phyloP scores from a whole-genome alignment of 2,888 invertebrate species.

The Aphidoletes aphidimyza region DNA sequence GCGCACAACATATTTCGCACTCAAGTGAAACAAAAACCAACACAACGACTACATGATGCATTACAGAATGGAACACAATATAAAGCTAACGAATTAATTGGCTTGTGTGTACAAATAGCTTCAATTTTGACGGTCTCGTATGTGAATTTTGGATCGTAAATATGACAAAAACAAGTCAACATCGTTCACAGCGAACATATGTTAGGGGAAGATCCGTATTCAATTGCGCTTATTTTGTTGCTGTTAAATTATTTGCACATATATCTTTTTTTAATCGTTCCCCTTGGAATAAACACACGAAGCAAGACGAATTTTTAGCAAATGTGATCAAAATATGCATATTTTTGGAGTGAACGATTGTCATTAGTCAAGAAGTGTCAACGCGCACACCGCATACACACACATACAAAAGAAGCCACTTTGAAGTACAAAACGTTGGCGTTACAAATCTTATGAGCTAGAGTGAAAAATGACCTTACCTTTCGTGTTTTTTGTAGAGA shows the following conservation, averaged over 20 bases:
- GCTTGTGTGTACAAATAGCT: neutral
- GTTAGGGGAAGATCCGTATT: too few relatives aligned
- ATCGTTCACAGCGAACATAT: neutral
- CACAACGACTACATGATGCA: slow-evolving; percentile 32
- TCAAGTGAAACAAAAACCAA: neutral
- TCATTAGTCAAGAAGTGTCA: neutral
- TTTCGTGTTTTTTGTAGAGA: slow-evolving; percentile 1
- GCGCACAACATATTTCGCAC: neutral
- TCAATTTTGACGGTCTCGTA: neutral
- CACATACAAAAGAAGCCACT: neutral
- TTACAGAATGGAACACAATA: neutral
- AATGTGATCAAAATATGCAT: neutral
- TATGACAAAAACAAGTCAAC: neutral
- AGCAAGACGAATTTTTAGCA: neutral
- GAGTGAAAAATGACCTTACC: neutral
- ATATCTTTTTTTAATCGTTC: too few relatives aligned
- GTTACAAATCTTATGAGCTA: neutral
- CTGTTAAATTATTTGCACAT: too few relatives aligned
- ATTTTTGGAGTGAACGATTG: neutral
- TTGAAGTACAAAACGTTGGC: neutral
- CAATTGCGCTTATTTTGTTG: too few relatives aligned
- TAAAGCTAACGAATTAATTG: neutral
- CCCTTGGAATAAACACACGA: neutral
- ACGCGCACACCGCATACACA: neutral
- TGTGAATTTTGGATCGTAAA: neutral